phyloP scores from a whole-genome alignment of 2,113 vertebrate species.

The Prietella phreatophila region DNA sequence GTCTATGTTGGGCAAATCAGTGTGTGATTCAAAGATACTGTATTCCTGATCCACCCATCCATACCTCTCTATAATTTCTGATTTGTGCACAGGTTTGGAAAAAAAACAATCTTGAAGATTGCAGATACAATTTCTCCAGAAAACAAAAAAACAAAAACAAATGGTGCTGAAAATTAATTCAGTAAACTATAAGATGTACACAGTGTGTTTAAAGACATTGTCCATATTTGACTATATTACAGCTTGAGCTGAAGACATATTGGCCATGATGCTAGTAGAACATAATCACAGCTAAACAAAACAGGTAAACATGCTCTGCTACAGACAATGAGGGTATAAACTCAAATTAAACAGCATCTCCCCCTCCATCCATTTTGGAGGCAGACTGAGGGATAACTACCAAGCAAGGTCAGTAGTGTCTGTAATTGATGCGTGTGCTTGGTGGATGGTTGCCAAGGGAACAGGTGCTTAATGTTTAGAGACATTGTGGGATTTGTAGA shows the following conservation, averaged over 20 bases:
- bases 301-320: conserved; percentile 23
- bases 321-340: conserved; percentile 1
- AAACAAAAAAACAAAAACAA: not conserved
- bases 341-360: conserved; percentile 33
- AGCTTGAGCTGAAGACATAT: conserved; percentile 21
- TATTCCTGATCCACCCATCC: not conserved
- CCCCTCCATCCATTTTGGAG: conserved; percentile 13
- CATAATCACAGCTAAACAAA: conserved; percentile 23
- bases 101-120: not conserved
- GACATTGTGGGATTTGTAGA: conserved; percentile 46
- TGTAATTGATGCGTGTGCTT: conserved; percentile 53
- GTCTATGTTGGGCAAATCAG: not conserved
- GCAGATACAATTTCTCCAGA: not conserved
- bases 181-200: not conserved
- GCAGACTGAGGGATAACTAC: conserved; percentile 22
- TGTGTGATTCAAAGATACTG: not conserved
- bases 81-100: not conserved
- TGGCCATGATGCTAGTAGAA: conserved; percentile 13
- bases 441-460: conserved; percentile 44
- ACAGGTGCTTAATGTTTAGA: conserved; percentile 62
- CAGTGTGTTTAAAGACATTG: conserved; percentile 16
- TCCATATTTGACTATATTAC: conserved; percentile 13
- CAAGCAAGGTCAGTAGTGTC: conserved; percentile 31
- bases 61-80: not conserved
- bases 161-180: not conserved